Percentiles rank a stretch among this genome's conserved stretches.
Conservation (phyloP, 1,140 invertebrate genomes). For the Lepidurus couesii region DNA sequence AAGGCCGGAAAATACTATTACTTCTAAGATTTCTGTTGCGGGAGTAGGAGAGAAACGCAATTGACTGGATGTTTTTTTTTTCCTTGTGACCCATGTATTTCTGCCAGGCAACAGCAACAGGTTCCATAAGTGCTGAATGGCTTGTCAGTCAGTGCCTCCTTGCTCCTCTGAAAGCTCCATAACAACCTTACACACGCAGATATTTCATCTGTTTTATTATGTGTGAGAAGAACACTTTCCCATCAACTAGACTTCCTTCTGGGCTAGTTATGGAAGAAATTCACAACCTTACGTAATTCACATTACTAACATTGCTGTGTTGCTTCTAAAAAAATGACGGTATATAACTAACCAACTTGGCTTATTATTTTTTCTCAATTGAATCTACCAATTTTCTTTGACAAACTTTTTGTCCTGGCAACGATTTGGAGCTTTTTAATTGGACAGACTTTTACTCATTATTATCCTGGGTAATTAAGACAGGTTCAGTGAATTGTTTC, state of each 20-base stretch:
- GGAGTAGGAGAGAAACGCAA: background rate
- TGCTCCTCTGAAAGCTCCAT: conserved; percentile 8
- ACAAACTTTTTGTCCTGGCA: background rate
- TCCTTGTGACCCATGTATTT: background rate
- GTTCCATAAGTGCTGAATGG: background rate
- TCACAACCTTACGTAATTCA: too few species aligned
- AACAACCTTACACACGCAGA: background rate
- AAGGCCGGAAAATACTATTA: too few species aligned
- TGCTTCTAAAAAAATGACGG: too few species aligned
- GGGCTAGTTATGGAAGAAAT: background rate
- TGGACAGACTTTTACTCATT: background rate
- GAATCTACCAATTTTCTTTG: background rate
- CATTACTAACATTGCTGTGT: too few species aligned
- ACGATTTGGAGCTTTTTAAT: background rate
- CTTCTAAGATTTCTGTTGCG: too few species aligned
- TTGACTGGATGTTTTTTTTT: background rate
- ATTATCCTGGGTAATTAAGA: conserved; percentile 4
- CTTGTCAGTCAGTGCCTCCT: background rate
- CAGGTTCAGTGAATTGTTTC: conserved; percentile 1
- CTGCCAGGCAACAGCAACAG: conserved; percentile 11
- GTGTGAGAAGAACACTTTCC: background rate
- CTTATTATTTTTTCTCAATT: background rate
- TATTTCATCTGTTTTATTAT: background rate
- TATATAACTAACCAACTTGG: too few species aligned
- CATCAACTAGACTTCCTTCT: background rate